phyloP scores from a whole-genome alignment of 2,797 vertebrate species.

The Leptoclinus maculatus region DNA sequence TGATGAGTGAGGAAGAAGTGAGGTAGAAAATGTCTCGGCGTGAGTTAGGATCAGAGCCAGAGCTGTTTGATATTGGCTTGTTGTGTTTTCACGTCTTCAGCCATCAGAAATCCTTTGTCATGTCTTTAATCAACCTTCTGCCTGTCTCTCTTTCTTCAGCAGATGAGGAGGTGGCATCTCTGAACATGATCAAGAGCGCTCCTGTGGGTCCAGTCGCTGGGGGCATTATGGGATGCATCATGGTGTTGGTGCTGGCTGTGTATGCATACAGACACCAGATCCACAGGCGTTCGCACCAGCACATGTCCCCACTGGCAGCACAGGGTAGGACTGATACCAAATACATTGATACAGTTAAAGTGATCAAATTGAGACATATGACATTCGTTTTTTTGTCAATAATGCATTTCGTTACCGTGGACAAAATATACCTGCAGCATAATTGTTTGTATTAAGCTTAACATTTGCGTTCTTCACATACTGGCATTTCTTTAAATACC shows the following conservation, averaged over 20 bases:
- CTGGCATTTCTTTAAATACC: constrained; percentile 26
- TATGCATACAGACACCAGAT: constrained; percentile 99
- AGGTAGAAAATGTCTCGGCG: constrained; percentile 21
- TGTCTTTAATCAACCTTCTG: constrained; percentile 6
- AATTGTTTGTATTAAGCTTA: not conserved
- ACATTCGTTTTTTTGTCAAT: not conserved
- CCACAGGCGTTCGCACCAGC: constrained; percentile 96
- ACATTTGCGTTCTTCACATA: not conserved
- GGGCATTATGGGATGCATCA: constrained; percentile 98
- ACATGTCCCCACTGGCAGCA: constrained; percentile 98
- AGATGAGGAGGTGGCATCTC: constrained; percentile 95
- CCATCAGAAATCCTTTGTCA: constrained; percentile 20
- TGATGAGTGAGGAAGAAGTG: constrained; percentile 16
- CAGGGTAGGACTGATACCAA: constrained; percentile 87
- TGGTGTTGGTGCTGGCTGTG: constrained; percentile 96
- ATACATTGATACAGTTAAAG: not conserved
- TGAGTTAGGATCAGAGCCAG: constrained; percentile 15
- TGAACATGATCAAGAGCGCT: constrained; percentile 98
- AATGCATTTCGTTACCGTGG: not conserved
- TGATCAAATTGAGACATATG: not conserved
- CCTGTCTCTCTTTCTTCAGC: not conserved
- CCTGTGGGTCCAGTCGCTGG: constrained; percentile 97
- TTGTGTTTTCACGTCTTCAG: constrained; percentile 17
- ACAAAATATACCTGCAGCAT: not conserved
- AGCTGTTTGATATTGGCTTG: constrained; percentile 31